phyloP scores from a whole-genome alignment of 2,113 vertebrate species.

The Lates calcarifer region DNA sequence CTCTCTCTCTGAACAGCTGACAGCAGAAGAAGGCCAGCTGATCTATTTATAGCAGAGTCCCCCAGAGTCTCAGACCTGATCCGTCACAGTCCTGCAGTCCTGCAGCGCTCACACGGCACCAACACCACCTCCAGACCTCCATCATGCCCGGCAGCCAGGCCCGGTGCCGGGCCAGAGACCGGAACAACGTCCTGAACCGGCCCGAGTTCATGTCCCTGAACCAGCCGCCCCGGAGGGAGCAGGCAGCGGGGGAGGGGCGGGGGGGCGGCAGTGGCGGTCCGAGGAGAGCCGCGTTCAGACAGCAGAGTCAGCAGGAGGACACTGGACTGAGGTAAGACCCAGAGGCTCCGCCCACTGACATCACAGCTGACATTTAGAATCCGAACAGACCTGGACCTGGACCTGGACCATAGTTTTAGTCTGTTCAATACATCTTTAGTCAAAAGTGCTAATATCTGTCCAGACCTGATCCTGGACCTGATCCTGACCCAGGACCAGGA shows the following conservation, averaged over 20 bases:
- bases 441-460: too few species aligned
- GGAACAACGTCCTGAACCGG: slow-evolving; percentile 90
- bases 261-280: slow-evolving; percentile 74
- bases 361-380: slow-evolving; percentile 16
- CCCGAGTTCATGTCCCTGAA: slow-evolving; percentile 94
- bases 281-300: slow-evolving; percentile 71
- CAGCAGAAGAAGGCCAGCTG: slow-evolving; percentile 62
- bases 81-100: slow-evolving; percentile 36
- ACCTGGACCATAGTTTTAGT: background rate
- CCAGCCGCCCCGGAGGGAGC: slow-evolving; percentile 84
- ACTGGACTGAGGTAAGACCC: slow-evolving; percentile 63
- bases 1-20: slow-evolving; percentile 54
- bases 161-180: slow-evolving; percentile 87
- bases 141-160: slow-evolving; percentile 89
- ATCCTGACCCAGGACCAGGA: background rate
- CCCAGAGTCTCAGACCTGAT: slow-evolving; percentile 44
- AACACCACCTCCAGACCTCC: background rate
- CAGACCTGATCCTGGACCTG: background rate
- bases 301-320: slow-evolving; percentile 72
- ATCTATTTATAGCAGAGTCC: slow-evolving; percentile 61
- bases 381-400: background rate
- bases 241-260: slow-evolving; percentile 76
- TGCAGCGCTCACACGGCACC: background rate
- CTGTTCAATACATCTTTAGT: too few species aligned
- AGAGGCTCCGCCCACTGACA: slow-evolving; percentile 21